Evolutionary conservation across 2,888 invertebrate genomes (phyloP), one percentile per base, ranked within the genome.

Genomic region (Cremastinae sp.): DNA sequence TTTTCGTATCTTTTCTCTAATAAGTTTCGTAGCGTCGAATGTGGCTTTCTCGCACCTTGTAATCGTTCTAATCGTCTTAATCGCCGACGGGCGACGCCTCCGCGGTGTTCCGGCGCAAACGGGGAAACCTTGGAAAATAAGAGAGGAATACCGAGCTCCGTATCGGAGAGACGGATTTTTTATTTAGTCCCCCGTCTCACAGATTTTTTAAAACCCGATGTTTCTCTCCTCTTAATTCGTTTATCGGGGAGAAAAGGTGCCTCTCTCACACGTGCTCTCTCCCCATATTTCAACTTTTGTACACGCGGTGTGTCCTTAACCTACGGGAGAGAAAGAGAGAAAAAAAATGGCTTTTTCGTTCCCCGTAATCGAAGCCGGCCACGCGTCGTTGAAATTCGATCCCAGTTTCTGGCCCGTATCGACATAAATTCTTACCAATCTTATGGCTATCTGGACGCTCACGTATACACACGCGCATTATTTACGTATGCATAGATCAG

Each of bases 301-400:
- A 54, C 20, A 56, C 53, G 41, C 74, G 62, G 59, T 66, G 66
- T 70, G 34, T 71, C 75, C 9, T 14, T 49, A 28, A 20, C 14
- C 41, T 28, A 7, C 16, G 14, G 16, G 18, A 18, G 22, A 10
- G 34, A 49, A 38, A 14, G 49, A 20, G 12, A 43, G 20, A 45
- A 34, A 22, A 54, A 12, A 56, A 68, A 38, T 14, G 14, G 12
- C 41, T 28, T 65, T 72, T 56, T 76, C 77, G 76, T n/a, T 72
- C 72, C 78, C 62, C 65, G 41, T n/a, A 45, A 49, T 59, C 38
- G 64, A 38, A 59, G 41, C 53, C 64, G 43, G 59, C 73, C 79
- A 78, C 81, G 78, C 78, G 74, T 75, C 76, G 76, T 73, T 80
- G 83, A 81, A 82, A 84, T 84, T 83, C 78, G 79, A 82, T 82